Conservation (phyloP, 2,113 vertebrate species). For the Callocephalon fimbriatum region DNA sequence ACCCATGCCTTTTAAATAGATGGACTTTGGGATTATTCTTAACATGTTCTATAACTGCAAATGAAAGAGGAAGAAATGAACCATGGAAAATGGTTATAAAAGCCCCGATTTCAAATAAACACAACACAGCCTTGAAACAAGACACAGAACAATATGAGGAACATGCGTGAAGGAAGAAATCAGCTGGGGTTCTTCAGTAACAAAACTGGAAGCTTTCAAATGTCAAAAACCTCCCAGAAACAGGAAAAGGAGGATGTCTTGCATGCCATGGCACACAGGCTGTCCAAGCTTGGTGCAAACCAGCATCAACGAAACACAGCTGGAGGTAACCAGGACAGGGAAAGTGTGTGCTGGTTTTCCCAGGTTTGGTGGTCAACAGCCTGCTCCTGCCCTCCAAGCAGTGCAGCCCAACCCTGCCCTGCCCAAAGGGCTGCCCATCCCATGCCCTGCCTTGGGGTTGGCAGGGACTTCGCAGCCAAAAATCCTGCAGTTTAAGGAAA, state of each 20-base stretch:
- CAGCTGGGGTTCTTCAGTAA: conserved; percentile 5
- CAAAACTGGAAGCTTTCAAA: conserved; percentile 30
- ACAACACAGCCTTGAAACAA: neutral
- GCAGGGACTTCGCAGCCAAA: neutral
- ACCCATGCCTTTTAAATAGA: neutral
- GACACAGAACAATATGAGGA: neutral
- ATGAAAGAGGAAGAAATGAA: neutral
- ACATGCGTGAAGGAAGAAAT: neutral
- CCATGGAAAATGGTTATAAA: neutral
- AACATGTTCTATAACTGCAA: neutral
- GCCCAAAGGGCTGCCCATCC: neutral
- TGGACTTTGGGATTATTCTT: neutral
- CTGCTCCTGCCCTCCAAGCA: neutral
- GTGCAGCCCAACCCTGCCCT: neutral
- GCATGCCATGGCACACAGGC: neutral
- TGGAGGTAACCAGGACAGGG: neutral
- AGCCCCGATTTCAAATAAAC: neutral
- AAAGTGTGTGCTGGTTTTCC: neutral
- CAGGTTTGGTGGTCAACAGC: neutral
- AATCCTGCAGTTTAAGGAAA: neutral
- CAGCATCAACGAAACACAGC: neutral
- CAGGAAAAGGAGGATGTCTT: neutral
- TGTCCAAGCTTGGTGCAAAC: neutral
- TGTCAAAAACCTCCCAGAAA: conserved; percentile 5
- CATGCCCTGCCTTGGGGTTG: accelerated